These are phyloP conservation scores for Cacatua alba DNA, from an alignment of 2,113 vertebrate species.

Conservation along the genomic window DNA sequence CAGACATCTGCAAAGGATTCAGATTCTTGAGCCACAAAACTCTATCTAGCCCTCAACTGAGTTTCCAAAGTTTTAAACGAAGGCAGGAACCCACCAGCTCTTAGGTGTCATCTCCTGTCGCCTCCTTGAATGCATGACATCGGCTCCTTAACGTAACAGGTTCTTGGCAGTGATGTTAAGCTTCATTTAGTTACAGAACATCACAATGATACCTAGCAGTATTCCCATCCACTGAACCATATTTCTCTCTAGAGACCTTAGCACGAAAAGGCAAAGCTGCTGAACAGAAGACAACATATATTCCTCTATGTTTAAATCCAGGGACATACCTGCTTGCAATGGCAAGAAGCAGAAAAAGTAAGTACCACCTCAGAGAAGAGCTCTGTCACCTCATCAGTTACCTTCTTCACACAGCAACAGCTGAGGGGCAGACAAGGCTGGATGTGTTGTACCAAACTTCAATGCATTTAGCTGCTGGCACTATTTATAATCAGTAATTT, in stretches of 20 bases:
- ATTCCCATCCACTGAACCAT: not conserved
- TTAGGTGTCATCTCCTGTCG: not conserved
- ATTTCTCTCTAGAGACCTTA: not conserved
- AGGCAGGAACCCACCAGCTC: not conserved
- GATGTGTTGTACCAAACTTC: not conserved
- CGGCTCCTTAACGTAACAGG: not conserved
- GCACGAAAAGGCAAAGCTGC: not conserved
- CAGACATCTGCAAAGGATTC: not conserved
- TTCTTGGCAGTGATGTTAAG: not conserved
- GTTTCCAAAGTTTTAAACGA: not conserved
- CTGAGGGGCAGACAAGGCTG: not conserved
- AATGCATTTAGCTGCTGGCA: not conserved
- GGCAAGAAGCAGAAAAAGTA: not conserved
- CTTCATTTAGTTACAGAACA: not conserved
- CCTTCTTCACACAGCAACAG: not conserved
- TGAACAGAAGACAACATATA: conserved; percentile 32
- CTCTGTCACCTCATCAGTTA: conserved; percentile 15
- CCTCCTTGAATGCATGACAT: accelerated
- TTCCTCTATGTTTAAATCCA: not conserved
- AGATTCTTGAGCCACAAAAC: not conserved
- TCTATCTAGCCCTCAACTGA: not conserved
- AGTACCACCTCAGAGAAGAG: conserved; percentile 2
- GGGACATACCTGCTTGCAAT: not conserved
- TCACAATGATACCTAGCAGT: not conserved
- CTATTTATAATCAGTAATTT: conserved; percentile 33